Conservation (phyloP, 2,797 vertebrate species). For the Babyrousa celebensis region DNA sequence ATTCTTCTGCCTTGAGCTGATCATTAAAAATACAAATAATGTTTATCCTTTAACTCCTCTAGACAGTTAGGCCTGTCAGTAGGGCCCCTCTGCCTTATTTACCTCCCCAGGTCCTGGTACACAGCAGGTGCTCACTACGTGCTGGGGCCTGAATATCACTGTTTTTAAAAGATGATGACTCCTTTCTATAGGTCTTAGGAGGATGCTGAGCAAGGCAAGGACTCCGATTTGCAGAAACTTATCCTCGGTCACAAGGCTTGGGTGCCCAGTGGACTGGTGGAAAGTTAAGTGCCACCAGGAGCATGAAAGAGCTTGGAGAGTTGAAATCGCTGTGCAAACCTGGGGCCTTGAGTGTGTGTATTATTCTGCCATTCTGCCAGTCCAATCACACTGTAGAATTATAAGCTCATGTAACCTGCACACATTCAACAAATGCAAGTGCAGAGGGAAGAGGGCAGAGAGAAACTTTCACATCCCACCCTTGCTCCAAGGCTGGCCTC, state of each 20-base stretch:
- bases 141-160: not conserved
- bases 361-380: not conserved
- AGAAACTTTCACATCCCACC: not conserved
- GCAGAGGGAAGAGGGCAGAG: not conserved
- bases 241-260: not conserved
- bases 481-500: not conserved
- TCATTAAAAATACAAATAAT: not conserved
- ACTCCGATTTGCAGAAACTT: not conserved
- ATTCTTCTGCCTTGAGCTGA: not conserved
- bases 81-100: not conserved
- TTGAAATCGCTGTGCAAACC: not conserved
- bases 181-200: not conserved
- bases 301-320: not conserved
- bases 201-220: not conserved
- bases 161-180: not conserved
- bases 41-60: not conserved
- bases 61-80: not conserved
- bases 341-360: not conserved
- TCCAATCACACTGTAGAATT: not conserved
- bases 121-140: not conserved
- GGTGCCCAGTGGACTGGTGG: not conserved
- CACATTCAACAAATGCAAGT: not conserved
- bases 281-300: not conserved
- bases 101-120: fast-evolving
- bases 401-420: not conserved